Evolutionary conservation across 2,113 vertebrate species (phyloP), one percentile per base, ranked within the genome.

Genomic region (Symphodus melops): DNA sequence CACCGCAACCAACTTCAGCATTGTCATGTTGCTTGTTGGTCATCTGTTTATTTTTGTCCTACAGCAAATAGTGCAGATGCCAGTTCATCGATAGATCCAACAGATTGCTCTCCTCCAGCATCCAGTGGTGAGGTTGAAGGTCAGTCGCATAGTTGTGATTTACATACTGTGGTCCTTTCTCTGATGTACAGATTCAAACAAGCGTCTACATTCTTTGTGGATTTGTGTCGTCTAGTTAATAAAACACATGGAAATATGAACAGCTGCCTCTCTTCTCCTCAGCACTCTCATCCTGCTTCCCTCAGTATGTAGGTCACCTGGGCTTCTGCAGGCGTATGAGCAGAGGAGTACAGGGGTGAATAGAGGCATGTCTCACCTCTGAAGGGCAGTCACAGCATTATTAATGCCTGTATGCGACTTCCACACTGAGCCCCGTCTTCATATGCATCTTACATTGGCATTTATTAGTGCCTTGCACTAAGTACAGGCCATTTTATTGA

Each of bases 401-500:
- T 96, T 96, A 97, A 95, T 95, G 94, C 95, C 94, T 93, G 77
- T 92, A 51, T 93, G 93, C 93, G 93, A 96, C 96, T 91, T 89
- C 81, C 72, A 94, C 93, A 79, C 93, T 95, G 96, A 95, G 95
- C 94, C 93, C 91, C 88, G 91, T 94, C 95, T 93, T 95, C 95
- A 96, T 97, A 98, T 97, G 97, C 96, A 97, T 96, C 96, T 96
- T 94, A 94, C 94, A 92, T 89, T 97, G 96, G 95, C 97, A 96
- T 97, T 99, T 98, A 99, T 99, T 98, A 98, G 96, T 96, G 94
- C 90, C 93, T 94, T 96, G 96, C 96, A 97, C 96, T 96, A 94
- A 97, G 96, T 96, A 96, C 95, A 95, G 97, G 96, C 94, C 96
- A 96, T 98, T 97, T 99, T 98, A 99, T 99, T 99, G 96, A 97